A percentile compares a stretch with the other conserved stretches of the same genome.
phyloP scores from a whole-genome alignment of 2,113 vertebrate species.

The Sitta europaea region DNA sequence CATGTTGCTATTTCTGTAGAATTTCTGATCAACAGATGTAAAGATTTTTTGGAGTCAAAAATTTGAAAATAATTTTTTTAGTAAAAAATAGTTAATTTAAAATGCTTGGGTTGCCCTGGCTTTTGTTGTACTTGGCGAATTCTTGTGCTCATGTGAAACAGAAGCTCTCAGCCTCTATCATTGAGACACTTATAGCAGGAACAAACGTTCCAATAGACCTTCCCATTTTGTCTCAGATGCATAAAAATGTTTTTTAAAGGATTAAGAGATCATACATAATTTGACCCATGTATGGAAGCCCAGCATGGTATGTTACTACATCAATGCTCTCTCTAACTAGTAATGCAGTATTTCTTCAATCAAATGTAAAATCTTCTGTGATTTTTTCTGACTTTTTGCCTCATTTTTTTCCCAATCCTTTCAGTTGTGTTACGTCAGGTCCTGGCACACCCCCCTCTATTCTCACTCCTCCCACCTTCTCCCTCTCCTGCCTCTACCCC shows the following conservation, averaged over 20 bases:
- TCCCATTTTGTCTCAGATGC: background rate
- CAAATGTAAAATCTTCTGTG: background rate
- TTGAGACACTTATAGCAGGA: background rate
- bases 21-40: background rate
- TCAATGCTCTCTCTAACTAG: background rate
- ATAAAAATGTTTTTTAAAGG: background rate
- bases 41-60: background rate
- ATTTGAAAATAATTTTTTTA: background rate
- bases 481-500: fast-evolving
- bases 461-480: fast-evolving
- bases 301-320: background rate
- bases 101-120: background rate
- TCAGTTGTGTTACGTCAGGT: background rate
- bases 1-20: background rate
- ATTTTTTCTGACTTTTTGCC: background rate
- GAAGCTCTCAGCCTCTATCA: background rate
- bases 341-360: background rate
- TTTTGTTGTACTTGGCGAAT: background rate
- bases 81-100: background rate
- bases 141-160: background rate
- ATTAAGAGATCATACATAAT: background rate
- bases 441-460: fast-evolving
- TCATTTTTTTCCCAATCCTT: background rate
- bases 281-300: background rate
- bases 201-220: background rate